Evolutionary conservation across 2,113 vertebrate species (phyloP).

Genomic region (Paralichthys olivaceus): DNA sequence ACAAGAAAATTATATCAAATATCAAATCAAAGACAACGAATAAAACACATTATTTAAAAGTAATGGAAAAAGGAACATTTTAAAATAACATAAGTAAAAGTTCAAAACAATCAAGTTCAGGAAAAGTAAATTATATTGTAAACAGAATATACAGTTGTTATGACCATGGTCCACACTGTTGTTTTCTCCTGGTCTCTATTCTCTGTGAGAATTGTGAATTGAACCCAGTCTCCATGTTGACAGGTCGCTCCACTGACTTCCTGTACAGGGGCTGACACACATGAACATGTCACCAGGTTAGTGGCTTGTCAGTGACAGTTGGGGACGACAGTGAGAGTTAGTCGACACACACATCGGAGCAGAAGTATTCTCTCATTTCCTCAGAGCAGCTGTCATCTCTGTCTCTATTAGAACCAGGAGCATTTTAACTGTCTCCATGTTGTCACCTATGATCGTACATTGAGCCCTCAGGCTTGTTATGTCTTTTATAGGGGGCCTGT

Average conservation of each 20-base stretch:
- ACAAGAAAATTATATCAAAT: no score
- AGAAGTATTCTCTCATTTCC: conserved; percentile 43
- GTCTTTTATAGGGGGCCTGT: conserved; percentile 4
- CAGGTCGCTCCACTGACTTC: conserved; percentile 37
- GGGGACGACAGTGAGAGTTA: conserved; percentile 43
- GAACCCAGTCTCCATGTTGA: background rate
- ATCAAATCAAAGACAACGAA: no score
- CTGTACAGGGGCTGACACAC: conserved; percentile 8
- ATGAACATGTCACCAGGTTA: conserved; percentile 40
- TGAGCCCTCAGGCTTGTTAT: background rate
- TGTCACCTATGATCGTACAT: conserved; percentile 3
- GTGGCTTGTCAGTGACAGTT: conserved; percentile 39
- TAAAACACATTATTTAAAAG: no score
- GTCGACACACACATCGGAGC: conserved; percentile 24
- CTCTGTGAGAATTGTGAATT: background rate
- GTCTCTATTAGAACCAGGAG: conserved; percentile 20
- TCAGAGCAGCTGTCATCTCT: conserved; percentile 30
- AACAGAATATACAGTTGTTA: background rate
- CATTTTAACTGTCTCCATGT: conserved; percentile 12
- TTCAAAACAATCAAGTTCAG: background rate
- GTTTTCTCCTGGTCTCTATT: no score
- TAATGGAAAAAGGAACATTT: no score
- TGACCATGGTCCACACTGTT: background rate
- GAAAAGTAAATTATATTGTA: background rate
- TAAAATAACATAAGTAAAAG: no score